Evolutionary conservation across 1,140 invertebrate species (phyloP).

Genomic region (Pogonomyrmex californicus): DNA sequence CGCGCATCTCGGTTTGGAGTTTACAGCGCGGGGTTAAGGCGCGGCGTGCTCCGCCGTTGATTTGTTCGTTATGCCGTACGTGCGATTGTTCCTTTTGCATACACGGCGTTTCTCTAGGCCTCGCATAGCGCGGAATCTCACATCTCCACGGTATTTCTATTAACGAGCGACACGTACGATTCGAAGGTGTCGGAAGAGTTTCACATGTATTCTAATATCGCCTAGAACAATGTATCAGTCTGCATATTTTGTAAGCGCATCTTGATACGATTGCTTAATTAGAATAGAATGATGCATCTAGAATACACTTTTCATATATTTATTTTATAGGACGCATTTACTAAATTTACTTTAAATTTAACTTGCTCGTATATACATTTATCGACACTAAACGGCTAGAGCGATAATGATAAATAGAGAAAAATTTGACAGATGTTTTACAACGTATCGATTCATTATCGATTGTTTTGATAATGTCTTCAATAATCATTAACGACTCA

Average conservation of each 20-base stretch:
- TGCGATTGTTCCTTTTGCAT: constrained; percentile 21
- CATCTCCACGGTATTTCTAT: constrained; percentile 15
- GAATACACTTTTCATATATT: neutral
- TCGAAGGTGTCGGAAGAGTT: neutral
- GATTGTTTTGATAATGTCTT: constrained; percentile 19
- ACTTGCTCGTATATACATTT: neutral
- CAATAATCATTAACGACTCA: constrained; percentile 14
- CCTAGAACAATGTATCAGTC: neutral
- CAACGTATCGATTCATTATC: constrained; percentile 20
- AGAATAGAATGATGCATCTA: neutral
- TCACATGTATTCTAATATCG: neutral
- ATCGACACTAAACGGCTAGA: neutral
- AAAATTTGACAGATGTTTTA: neutral
- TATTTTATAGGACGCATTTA: neutral
- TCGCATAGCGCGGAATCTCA: neutral
- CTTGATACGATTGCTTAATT: neutral
- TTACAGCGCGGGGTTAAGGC: constrained; percentile 7
- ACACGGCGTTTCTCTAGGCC: neutral
- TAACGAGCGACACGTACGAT: constrained; percentile 26
- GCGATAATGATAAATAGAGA: neutral
- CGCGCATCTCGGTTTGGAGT: constrained; percentile 58
- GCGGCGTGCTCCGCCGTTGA: constrained; percentile 36
- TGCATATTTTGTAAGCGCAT: neutral
- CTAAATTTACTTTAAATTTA: neutral
- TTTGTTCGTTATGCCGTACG: constrained; percentile 14